phyloP scores from a whole-genome alignment of 2,888 invertebrate genomes.

The Apamea monoglypha region DNA sequence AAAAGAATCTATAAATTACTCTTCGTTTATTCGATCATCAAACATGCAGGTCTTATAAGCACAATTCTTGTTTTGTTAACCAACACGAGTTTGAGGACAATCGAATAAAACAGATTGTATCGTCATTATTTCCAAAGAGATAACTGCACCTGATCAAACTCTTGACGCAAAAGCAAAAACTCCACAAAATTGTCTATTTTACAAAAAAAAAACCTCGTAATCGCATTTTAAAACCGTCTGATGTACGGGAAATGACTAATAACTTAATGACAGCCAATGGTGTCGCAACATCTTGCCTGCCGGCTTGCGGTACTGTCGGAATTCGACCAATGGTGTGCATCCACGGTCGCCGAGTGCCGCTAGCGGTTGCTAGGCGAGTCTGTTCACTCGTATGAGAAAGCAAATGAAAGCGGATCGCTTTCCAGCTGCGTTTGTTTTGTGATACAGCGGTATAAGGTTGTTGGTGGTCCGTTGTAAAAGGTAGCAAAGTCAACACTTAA shows the following conservation, averaged over 20 bases:
- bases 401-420: conserved; percentile 85
- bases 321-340: conserved; percentile 66
- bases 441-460: conserved; percentile 43
- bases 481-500: conserved; percentile 22
- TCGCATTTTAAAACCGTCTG: conserved; percentile 50
- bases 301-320: conserved; percentile 53
- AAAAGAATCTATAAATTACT: background rate
- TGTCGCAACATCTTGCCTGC: conserved; percentile 57
- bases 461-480: conserved; percentile 45
- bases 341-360: conserved; percentile 54
- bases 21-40: background rate
- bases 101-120: background rate
- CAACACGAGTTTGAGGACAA: background rate
- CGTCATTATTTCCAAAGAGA: background rate
- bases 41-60: background rate
- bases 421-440: conserved; percentile 71
- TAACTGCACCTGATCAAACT: conserved; percentile 21
- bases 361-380: conserved; percentile 70
- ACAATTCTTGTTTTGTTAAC: background rate
- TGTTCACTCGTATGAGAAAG: conserved; percentile 79
- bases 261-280: conserved; percentile 55
- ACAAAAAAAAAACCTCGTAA: conserved; percentile 32
- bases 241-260: conserved; percentile 63
- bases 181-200: conserved; percentile 19
- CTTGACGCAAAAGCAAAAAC: conserved; percentile 6